Percentiles rank a stretch among this genome's conserved stretches.
These are phyloP conservation scores for Melieria picta DNA, from an alignment of 2,888 invertebrate species.

Conservation along the genomic window DNA sequence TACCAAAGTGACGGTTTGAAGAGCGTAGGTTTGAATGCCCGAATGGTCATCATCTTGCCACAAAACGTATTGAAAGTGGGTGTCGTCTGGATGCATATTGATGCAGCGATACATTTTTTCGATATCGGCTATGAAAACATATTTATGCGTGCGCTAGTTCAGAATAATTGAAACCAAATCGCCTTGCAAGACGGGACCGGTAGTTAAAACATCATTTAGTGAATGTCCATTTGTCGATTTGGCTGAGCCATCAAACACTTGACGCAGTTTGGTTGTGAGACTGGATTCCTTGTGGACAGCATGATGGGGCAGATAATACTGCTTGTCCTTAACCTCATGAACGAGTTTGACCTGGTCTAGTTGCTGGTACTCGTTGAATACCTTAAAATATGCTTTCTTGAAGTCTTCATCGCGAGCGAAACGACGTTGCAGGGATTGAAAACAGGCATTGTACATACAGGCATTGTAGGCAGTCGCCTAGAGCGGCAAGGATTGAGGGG, in stretches of 20 bases:
- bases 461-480: too few relatives aligned
- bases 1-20: conserved; percentile 19
- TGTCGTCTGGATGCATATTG: conserved; percentile 16
- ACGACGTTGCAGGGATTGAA: conserved; percentile 4
- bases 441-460: too few relatives aligned
- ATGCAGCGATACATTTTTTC: conserved; percentile 28
- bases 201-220: conserved; percentile 17
- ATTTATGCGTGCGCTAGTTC: conserved; percentile 15
- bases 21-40: conserved; percentile 16
- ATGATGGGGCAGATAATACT: conserved; percentile 16
- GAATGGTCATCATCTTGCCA: conserved; percentile 20
- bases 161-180: neutral
- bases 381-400: conserved; percentile 10
- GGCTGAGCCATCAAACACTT: conserved; percentile 5
- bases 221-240: conserved; percentile 12
- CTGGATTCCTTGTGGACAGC: conserved; percentile 9
- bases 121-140: conserved; percentile 21
- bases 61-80: conserved; percentile 16
- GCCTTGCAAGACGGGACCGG: neutral
- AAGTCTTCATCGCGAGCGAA: neutral
- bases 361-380: conserved; percentile 7
- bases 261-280: conserved; percentile 4
- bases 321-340: neutral
- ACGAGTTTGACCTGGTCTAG: neutral
- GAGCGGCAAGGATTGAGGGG: too few relatives aligned